Evolutionary conservation across 2,113 vertebrate genomes (phyloP).

Genomic region (Apteryx owenii): DNA sequence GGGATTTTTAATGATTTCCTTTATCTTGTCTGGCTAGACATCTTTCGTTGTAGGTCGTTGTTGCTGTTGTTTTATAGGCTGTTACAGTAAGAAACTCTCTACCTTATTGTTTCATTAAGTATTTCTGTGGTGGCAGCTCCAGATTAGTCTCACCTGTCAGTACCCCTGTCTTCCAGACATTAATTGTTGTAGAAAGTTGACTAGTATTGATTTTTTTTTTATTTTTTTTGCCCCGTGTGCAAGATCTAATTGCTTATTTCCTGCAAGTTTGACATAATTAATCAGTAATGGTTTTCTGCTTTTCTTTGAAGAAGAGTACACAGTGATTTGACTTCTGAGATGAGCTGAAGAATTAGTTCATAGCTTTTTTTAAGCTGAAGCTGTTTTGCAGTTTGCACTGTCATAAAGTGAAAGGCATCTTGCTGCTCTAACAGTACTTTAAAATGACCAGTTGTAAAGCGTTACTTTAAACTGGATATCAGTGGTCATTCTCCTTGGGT

Average conservation of each 20-base stretch:
- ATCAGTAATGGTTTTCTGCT: constrained; percentile 49
- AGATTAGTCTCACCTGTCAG: not conserved
- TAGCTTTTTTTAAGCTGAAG: not conserved
- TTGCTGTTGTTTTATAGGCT: not conserved
- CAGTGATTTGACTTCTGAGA: not conserved
- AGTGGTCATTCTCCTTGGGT: not conserved
- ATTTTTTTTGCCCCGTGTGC: not conserved
- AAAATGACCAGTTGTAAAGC: not conserved
- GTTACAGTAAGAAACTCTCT: not conserved
- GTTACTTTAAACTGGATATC: not conserved
- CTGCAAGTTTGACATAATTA: constrained; percentile 55
- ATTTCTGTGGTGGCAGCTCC: not conserved
- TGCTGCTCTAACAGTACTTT: too few species aligned
- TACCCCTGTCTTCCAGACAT: not conserved
- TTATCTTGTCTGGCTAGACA: not conserved
- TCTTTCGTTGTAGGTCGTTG: not conserved
- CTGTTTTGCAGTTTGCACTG: not conserved
- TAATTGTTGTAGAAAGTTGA: constrained; percentile 36
- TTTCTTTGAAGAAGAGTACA: not conserved
- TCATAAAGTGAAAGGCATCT: not conserved
- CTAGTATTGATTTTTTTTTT: not conserved
- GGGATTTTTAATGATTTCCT: not conserved
- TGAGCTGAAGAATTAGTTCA: not conserved
- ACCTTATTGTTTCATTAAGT: not conserved
- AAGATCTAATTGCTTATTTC: constrained; percentile 66